A percentile compares a stretch with the other conserved stretches of the same genome.
Conservation (phyloP, 1,140 invertebrate genomes). For the Lordiphosa mommai region DNA sequence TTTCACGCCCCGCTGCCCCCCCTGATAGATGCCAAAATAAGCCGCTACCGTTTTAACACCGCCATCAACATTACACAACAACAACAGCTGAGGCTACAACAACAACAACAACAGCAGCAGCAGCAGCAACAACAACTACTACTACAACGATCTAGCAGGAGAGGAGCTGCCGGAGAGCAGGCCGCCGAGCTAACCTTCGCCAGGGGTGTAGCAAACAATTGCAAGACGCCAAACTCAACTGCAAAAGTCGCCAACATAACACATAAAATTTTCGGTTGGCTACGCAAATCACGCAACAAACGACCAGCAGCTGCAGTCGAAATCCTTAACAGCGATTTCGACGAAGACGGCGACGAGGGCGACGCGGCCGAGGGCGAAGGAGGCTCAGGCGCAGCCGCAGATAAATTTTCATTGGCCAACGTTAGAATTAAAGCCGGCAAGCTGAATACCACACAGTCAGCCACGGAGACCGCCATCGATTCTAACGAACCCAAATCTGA, state of each 20-base stretch:
- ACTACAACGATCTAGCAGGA: conserved; percentile 16
- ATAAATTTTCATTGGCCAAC: conserved; percentile 60
- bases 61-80: conserved; percentile 64
- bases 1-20: background rate
- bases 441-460: conserved; percentile 76
- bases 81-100: conserved; percentile 37
- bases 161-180: conserved; percentile 14
- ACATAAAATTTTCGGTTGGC: conserved; percentile 76
- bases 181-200: conserved; percentile 8
- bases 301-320: conserved; percentile 50
- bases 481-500: conserved; percentile 77
- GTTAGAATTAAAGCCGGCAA: conserved; percentile 69
- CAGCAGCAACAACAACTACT: conserved; percentile 4
- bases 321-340: conserved; percentile 69
- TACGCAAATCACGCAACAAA: conserved; percentile 70
- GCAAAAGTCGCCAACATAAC: conserved; percentile 77
- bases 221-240: conserved; percentile 71
- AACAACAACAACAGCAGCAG: conserved; percentile 36
- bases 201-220: conserved; percentile 44
- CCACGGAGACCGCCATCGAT: conserved; percentile 73
- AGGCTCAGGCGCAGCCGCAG: conserved; percentile 27
- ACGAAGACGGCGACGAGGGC: conserved; percentile 66
- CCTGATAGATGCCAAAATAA: conserved; percentile 65
- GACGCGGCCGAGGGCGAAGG: conserved; percentile 57
- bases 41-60: conserved; percentile 63